These are phyloP conservation scores for Neodiprion lecontei DNA, from an alignment of 1,140 invertebrate species.

Conservation along the genomic window DNA sequence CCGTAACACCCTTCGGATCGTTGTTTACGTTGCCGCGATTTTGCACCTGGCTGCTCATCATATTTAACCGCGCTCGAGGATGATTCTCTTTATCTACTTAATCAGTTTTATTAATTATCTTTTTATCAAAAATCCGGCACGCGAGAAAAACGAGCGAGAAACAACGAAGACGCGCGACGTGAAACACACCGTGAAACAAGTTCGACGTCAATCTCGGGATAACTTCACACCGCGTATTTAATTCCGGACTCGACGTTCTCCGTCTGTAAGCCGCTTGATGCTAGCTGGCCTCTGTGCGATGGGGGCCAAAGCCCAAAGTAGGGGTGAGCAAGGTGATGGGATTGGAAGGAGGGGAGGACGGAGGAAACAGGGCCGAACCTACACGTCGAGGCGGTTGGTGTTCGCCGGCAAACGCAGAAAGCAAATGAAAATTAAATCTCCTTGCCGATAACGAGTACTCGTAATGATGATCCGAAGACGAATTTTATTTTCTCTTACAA, in stretches of 20 bases:
- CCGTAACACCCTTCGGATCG: conserved; percentile 26
- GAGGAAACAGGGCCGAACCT: background rate
- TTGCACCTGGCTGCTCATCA: conserved; percentile 29
- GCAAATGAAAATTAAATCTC: too few species aligned
- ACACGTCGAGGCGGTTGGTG: background rate
- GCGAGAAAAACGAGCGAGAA: background rate
- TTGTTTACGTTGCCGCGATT: conserved; percentile 32
- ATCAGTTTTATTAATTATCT: background rate
- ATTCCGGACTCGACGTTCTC: background rate
- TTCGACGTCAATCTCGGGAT: background rate
- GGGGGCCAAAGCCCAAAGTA: background rate
- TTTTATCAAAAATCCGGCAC: background rate
- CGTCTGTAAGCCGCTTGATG: background rate
- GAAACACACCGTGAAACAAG: background rate
- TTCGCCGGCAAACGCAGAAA: too few species aligned
- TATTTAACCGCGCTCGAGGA: background rate
- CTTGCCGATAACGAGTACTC: too few species aligned
- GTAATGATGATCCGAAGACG: too few species aligned
- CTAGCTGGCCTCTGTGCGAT: too few species aligned
- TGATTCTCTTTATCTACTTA: background rate
- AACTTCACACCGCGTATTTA: background rate
- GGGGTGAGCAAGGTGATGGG: background rate
- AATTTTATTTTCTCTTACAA: too few species aligned
- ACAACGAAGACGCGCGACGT: background rate
- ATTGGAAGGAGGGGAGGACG: background rate